Evolutionary conservation across 2,888 invertebrate genomes (phyloP), one percentile per base, ranked within the genome.

Genomic region (Heterodera filipjevi): DNA sequence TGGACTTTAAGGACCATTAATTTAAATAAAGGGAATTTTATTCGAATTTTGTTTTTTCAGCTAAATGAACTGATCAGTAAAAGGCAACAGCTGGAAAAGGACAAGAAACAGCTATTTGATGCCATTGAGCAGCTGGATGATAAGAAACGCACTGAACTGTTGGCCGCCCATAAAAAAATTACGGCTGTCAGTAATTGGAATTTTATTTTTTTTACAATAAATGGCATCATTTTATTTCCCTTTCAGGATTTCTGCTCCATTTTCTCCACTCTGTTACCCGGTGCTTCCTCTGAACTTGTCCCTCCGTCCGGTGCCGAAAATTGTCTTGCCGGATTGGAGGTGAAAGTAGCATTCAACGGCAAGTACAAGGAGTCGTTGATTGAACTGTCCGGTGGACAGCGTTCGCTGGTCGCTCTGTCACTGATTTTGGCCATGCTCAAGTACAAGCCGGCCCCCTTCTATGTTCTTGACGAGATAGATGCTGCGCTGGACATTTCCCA

Each of bases 381-480:
- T 80, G 99, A 99, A 91, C 92, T 99, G 84, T 96, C 96, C 81
- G 99, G 99, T 80, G 99, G 87, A n/a, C 89, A 89, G 77, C 84
- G 91, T 77, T 92, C 98, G 14, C 92, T 99, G 81, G 96, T 98
- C 70, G 98, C 99, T 3, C 92, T 99, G 77, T 96, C 98, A 0
- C 92, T 99, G 79, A 95, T 99, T 86, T 92, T 99, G 86, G 95
- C 98, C 66, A 95, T 99, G 94, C 90, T 98, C 88, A 92, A 95
- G 86, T 99, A 96, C 91, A 95, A 96, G 89, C 98, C 99, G 5
- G 99, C 99, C 39, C 99, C 99, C 12, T 92, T 99, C 27, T 99
- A 99, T 91, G 96, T 99, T 90, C 92, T 99, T 87, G 99, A 99
- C 90, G 99, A 99, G 92, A 96, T 99, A 35, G 99, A 99, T 90